These are phyloP conservation scores for Pentalonia nigronervosa DNA, from an alignment of 1,140 invertebrate species.

Conservation along the genomic window DNA sequence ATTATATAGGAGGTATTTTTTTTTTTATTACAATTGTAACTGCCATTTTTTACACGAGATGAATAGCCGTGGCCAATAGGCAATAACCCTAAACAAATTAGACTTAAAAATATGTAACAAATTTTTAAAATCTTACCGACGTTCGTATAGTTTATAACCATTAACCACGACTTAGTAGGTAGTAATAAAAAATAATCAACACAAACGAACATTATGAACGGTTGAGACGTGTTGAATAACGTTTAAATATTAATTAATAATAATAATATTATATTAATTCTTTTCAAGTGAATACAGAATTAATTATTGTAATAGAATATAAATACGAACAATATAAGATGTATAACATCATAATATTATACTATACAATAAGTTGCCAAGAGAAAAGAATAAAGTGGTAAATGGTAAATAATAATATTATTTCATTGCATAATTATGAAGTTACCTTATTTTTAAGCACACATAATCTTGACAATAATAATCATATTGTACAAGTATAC, in stretches of 20 bases:
- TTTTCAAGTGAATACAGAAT: neutral
- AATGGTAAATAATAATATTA: too few species aligned
- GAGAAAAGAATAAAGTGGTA: too few species aligned
- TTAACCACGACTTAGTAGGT: too few species aligned
- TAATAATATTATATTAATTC: neutral
- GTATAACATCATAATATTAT: too few species aligned
- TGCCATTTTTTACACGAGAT: neutral
- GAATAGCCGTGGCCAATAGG: neutral
- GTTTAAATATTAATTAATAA: neutral
- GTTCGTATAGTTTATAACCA: neutral
- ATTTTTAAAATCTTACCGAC: neutral
- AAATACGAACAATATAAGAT: too few species aligned
- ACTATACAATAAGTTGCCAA: too few species aligned
- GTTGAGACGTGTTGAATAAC: neutral
- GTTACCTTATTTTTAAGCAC: too few species aligned
- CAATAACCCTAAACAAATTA: constrained; percentile 4
- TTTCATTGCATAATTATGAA: too few species aligned
- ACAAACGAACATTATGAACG: neutral
- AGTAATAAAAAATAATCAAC: neutral
- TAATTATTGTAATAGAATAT: too few species aligned
- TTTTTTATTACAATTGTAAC: neutral
- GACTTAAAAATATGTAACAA: neutral
- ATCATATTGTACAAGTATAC: too few species aligned
- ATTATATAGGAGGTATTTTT: neutral
- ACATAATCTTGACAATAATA: too few species aligned